Evolutionary conservation across 2,888 invertebrate genomes (phyloP), one percentile per base, ranked within the genome.

Genomic region (Drosophila demipolita): DNA sequence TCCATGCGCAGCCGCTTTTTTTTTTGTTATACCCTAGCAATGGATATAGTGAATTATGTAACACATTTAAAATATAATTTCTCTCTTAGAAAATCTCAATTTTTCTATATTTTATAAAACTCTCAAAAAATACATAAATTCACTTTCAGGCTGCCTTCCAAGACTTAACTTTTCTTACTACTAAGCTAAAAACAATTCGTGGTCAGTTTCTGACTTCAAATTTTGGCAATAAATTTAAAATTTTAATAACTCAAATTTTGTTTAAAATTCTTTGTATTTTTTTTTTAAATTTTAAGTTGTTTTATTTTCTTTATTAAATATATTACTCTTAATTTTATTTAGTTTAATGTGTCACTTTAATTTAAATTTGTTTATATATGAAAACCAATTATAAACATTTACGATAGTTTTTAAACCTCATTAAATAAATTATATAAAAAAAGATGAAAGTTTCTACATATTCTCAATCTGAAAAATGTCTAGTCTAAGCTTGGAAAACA

Each of bases 1-100:
- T 67, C 57, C 77, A 69, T 69, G 68, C 73, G 67, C 58, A 62
- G 63, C 50, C 70, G 33, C 65, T 66, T 61, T 76, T 71, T 76
- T 71, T 32, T 36, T 35, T 32, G 11, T n/a, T n/a, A 26, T 40
- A 55, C 66, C 35, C 57, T 26, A 8, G 11, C 0, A 15, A 1
- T 4, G 32, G 4, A 17, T 23, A 17, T 2, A 0, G 6, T 8
- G 8, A 12, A 0, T 17, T 23, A 8, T 38, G 20, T 17, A 11
- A 33, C 20, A 7, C 15, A 12, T 23, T 33, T 17, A 33, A 20
- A 3, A 17, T 17, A 8, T 38, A 17, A 38, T 17, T 29, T 29
- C 29, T 29, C 29, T 29, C 6, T 29, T 15, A 36, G 7, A 36
- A 36, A 15, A 15, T 5, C 36, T 15, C 12, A 6, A 12, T 12